phyloP scores from a whole-genome alignment of 2,888 invertebrate genomes.

The Protodeltote pygarga region DNA sequence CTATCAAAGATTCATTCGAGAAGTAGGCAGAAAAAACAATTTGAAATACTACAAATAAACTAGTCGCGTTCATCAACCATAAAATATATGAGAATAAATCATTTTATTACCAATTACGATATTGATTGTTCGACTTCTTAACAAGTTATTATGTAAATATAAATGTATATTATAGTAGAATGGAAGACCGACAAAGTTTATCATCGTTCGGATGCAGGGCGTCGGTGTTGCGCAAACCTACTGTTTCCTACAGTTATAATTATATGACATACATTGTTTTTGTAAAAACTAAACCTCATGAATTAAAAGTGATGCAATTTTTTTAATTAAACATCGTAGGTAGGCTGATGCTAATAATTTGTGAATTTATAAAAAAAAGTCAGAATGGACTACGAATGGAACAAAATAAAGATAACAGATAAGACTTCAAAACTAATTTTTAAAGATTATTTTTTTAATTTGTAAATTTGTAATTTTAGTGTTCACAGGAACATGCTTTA shows the following conservation, averaged over 20 bases:
- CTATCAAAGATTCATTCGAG: constrained; percentile 43
- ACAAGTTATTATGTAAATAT: constrained; percentile 28
- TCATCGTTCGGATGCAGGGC: constrained; percentile 80
- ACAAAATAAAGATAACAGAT: no score
- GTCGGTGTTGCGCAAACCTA: constrained; percentile 82
- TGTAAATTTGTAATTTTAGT: no score
- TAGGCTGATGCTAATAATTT: background rate
- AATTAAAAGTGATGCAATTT: no score
- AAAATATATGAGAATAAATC: background rate
- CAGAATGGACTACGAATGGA: no score
- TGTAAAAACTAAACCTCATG: constrained; percentile 5
- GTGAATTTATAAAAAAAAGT: no score
- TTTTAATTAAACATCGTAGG: no score
- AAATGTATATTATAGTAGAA: constrained; percentile 52
- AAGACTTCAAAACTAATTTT: no score
- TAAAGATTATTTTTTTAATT: no score
- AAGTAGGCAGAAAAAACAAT: constrained; percentile 1
- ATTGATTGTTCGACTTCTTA: constrained; percentile 23
- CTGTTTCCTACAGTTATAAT: constrained; percentile 50
- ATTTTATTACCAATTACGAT: background rate
- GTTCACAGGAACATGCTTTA: no score
- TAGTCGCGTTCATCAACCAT: constrained; percentile 1
- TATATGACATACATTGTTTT: constrained; percentile 28
- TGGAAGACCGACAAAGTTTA: constrained; percentile 83
- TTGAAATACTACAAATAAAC: background rate